Percentiles rank a stretch among this genome's conserved stretches.
Conservation (phyloP, 1,140 invertebrate species). For the Listronotus oregonensis region DNA sequence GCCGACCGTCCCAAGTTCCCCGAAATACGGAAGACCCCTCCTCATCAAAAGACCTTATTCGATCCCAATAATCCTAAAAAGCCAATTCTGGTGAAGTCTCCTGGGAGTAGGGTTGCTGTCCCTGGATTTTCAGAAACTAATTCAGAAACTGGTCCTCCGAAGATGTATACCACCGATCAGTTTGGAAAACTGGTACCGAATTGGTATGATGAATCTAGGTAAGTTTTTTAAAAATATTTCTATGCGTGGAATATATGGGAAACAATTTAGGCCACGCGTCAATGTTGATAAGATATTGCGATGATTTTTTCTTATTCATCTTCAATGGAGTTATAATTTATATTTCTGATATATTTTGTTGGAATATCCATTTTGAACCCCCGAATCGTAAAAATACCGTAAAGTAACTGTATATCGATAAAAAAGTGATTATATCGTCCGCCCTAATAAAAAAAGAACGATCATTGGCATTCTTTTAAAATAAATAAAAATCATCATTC, state of each 20-base stretch:
- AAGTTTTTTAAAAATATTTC: no score
- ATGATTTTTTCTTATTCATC: no score
- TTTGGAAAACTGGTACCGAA: constrained; percentile 57
- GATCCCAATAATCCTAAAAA: constrained; percentile 74
- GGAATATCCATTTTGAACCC: background rate
- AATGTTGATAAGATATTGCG: no score
- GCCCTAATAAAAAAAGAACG: no score
- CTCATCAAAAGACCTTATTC: constrained; percentile 63
- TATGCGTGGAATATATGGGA: no score
- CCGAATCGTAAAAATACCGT: no score
- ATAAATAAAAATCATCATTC: no score
- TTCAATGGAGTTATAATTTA: background rate
- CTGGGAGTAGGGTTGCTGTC: constrained; percentile 54
- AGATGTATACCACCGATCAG: constrained; percentile 58
- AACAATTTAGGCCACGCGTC: no score
- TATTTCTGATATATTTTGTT: background rate
- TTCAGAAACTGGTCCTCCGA: constrained; percentile 40
- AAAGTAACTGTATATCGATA: no score
- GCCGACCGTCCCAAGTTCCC: constrained; percentile 34
- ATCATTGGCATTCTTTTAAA: no score
- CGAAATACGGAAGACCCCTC: constrained; percentile 36
- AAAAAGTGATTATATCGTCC: no score
- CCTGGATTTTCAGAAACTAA: constrained; percentile 49
- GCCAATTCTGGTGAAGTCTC: constrained; percentile 66
- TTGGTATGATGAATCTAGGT: constrained; percentile 61